phyloP scores from a whole-genome alignment of 2,113 vertebrate genomes.

The Trochalopteron elliotii region DNA sequence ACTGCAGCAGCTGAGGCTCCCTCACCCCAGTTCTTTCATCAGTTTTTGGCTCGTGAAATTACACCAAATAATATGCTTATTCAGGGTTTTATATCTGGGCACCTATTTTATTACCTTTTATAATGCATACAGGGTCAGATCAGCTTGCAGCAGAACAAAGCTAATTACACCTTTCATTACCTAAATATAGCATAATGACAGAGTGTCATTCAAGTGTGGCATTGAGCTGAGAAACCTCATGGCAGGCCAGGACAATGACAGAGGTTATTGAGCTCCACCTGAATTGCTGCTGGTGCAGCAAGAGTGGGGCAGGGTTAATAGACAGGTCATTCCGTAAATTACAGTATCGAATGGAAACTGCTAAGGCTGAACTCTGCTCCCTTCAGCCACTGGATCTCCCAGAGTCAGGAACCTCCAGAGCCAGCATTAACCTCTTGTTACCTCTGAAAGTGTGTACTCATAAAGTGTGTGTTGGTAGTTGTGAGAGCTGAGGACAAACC shows the following conservation, averaged over 20 bases:
- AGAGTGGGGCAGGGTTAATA: conserved; percentile 25
- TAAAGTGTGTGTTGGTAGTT: too few relatives aligned
- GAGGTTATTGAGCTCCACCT: conserved; percentile 60
- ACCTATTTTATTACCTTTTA: conserved; percentile 80
- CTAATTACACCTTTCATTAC: conserved; percentile 79
- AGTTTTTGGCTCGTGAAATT: conserved; percentile 56
- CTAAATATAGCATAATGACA: conserved; percentile 83
- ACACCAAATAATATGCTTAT: conserved; percentile 68
- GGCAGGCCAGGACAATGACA: conserved; percentile 70
- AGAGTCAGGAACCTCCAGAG: not conserved
- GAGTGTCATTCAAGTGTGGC: conserved; percentile 77
- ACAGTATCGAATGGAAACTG: conserved; percentile 28
- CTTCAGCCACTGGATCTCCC: not conserved
- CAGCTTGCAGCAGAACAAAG: conserved; percentile 78
- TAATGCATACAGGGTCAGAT: conserved; percentile 67
- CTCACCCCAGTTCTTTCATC: conserved; percentile 55
- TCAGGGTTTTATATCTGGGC: conserved; percentile 73
- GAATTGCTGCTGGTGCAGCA: conserved; percentile 3
- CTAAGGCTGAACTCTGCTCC: not conserved
- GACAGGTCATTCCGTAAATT: conserved; percentile 54
- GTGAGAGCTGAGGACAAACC: not conserved
- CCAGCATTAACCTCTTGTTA: not conserved
- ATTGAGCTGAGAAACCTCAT: conserved; percentile 75
- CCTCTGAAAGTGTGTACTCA: accelerated
- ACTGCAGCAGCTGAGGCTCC: conserved; percentile 52